These are phyloP conservation scores for Ethmia dodecea DNA, from an alignment of 2,888 invertebrate genomes.

Conservation along the genomic window DNA sequence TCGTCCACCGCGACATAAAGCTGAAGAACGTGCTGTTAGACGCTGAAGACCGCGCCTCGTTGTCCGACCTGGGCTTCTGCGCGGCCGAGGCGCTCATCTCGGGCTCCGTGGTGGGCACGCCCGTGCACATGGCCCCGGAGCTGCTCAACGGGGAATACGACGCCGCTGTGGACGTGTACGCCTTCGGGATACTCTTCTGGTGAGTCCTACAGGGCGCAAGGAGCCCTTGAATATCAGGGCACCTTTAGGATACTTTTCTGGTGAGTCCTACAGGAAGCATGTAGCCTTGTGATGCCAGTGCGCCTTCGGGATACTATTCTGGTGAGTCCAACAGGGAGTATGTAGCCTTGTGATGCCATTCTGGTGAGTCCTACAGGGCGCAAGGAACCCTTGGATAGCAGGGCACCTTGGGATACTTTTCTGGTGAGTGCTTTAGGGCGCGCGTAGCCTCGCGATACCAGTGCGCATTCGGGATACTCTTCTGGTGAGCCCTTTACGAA, in stretches of 20 bases:
- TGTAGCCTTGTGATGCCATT: too few species aligned
- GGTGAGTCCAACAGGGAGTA: too few species aligned
- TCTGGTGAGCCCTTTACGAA: too few species aligned
- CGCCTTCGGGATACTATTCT: constrained; percentile 92
- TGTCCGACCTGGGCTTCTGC: constrained; percentile 94
- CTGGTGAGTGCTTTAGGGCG: constrained; percentile 84
- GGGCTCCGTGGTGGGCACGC: constrained; percentile 92
- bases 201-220: constrained; percentile 22
- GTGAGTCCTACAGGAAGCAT: constrained; percentile 86
- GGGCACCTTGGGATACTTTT: too few species aligned
- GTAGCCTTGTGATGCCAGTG: constrained; percentile 92
- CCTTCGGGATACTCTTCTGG: constrained; percentile 94
- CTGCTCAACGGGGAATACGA: constrained; percentile 88
- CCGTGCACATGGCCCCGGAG: constrained; percentile 95
- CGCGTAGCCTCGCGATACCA: constrained; percentile 92
- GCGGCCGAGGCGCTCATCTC: constrained; percentile 94
- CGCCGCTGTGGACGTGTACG: constrained; percentile 91
- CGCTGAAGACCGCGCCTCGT: constrained; percentile 82
- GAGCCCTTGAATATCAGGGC: neutral
- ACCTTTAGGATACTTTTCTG: too few species aligned
- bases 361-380: constrained; percentile 73
- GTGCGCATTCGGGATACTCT: constrained; percentile 92
- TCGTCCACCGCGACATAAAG: constrained; percentile 93
- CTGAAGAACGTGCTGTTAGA: constrained; percentile 93
- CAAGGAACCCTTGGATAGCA: neutral